Evolutionary conservation across 2,888 invertebrate genomes (phyloP).

Genomic region (Cheilosia grossa): DNA sequence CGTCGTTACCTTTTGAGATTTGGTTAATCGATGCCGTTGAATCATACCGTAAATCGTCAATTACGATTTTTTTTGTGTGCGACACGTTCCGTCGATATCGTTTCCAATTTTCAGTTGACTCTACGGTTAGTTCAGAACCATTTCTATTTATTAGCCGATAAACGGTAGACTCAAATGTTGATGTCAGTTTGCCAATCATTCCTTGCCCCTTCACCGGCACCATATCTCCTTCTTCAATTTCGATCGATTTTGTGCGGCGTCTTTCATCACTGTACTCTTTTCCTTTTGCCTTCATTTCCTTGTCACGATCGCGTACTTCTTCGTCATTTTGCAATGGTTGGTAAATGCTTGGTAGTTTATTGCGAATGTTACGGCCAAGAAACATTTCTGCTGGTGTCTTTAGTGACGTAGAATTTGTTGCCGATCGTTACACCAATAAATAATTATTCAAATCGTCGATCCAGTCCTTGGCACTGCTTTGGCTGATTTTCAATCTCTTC

Average conservation of each 20-base stretch:
- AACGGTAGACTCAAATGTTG: slow-evolving; percentile 21
- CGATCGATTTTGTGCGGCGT: slow-evolving; percentile 14
- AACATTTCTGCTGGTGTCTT: slow-evolving; percentile 76
- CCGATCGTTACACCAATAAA: slow-evolving; percentile 55
- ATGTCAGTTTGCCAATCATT: slow-evolving; percentile 1
- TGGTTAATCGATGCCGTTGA: no score
- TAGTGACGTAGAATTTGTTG: slow-evolving; percentile 77
- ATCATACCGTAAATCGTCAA: no score
- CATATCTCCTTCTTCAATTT: slow-evolving; percentile 21
- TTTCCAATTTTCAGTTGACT: neutral
- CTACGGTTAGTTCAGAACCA: slow-evolving; percentile 22
- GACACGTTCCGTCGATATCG: slow-evolving; percentile 7
- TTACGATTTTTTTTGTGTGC: no score
- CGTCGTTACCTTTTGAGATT: no score
- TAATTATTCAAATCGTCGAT: slow-evolving; percentile 69
- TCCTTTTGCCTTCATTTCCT: slow-evolving; percentile 41
- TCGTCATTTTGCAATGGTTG: slow-evolving; percentile 32
- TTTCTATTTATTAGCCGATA: slow-evolving; percentile 32
- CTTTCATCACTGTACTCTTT: slow-evolving; percentile 44
- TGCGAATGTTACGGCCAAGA: slow-evolving; percentile 72
- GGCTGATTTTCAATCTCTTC: slow-evolving; percentile 75
- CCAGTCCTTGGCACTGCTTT: slow-evolving; percentile 67
- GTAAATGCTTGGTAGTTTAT: slow-evolving; percentile 70
- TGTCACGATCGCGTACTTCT: slow-evolving; percentile 36
- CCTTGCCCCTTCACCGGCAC: slow-evolving; percentile 12